These are phyloP conservation scores for Magallana gigas DNA, from an alignment of 1,140 invertebrate species.

Conservation along the genomic window DNA sequence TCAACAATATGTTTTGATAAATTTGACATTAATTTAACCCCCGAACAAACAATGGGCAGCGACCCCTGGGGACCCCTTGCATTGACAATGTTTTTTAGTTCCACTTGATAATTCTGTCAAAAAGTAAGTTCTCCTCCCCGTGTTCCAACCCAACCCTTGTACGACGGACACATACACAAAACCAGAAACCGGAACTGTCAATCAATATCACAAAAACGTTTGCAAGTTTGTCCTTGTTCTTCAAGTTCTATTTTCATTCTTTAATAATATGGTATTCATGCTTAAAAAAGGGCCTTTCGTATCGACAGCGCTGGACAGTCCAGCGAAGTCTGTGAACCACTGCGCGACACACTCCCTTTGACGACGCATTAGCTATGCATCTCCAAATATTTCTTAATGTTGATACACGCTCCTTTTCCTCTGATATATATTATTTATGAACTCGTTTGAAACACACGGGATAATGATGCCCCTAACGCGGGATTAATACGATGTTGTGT, in stretches of 20 bases:
- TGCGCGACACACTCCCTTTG: no score
- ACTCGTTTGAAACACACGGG: no score
- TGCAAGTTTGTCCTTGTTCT: neutral
- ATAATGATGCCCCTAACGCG: no score
- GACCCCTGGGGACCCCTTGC: neutral
- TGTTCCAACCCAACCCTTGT: conserved; percentile 12
- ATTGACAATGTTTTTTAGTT: conserved; percentile 26
- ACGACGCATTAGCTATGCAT: no score
- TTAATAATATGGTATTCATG: neutral
- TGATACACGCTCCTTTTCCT: no score
- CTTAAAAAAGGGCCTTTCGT: neutral
- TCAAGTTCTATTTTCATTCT: neutral
- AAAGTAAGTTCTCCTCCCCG: conserved; percentile 10
- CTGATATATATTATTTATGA: no score
- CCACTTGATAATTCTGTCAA: conserved; percentile 35
- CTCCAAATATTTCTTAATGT: no score
- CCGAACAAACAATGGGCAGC: conserved; percentile 22
- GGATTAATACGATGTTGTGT: no score
- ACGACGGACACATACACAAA: conserved; percentile 22
- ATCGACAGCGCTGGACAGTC: neutral
- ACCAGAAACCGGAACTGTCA: conserved; percentile 34
- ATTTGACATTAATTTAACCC: conserved; percentile 38
- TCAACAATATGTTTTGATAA: conserved; percentile 32
- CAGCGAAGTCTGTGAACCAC: no score
- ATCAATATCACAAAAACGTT: conserved; percentile 29